A percentile compares a stretch with the other conserved stretches of the same genome.
Evolutionary conservation across 2,113 vertebrate genomes (phyloP).

Genomic region (Cnemophilus loriae): DNA sequence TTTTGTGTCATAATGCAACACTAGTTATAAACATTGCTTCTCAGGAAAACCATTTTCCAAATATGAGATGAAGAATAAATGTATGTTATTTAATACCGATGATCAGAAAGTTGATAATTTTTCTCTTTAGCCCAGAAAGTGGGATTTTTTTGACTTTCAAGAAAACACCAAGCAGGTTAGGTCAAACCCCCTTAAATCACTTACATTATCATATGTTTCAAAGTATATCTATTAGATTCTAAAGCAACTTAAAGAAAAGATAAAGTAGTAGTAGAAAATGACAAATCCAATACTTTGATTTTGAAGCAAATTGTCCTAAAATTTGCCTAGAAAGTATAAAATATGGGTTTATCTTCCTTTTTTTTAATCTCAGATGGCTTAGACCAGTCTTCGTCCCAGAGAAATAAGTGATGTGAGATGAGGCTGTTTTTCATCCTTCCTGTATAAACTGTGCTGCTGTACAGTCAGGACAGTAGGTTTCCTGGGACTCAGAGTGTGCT

Average conservation of each 20-base stretch:
- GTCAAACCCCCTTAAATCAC: neutral
- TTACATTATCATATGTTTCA: neutral
- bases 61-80: neutral
- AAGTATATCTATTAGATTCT: neutral
- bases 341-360: neutral
- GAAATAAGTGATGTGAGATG: neutral
- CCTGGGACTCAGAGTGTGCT: neutral
- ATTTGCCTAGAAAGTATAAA: neutral
- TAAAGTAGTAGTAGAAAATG: neutral
- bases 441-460: neutral
- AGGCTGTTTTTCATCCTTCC: neutral
- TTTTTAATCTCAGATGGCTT: neutral
- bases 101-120: neutral
- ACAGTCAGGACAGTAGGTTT: neutral
- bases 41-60: neutral
- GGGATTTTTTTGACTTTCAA: neutral
- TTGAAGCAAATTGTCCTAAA: neutral
- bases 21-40: fast-evolving
- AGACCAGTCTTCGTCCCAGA: neutral
- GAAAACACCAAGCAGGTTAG: neutral
- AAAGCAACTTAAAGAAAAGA: neutral
- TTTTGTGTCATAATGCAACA: neutral
- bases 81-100: neutral
- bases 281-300: neutral
- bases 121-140: neutral